Evolutionary conservation across 2,888 invertebrate species (phyloP).

Genomic region (Germaria angustata): DNA sequence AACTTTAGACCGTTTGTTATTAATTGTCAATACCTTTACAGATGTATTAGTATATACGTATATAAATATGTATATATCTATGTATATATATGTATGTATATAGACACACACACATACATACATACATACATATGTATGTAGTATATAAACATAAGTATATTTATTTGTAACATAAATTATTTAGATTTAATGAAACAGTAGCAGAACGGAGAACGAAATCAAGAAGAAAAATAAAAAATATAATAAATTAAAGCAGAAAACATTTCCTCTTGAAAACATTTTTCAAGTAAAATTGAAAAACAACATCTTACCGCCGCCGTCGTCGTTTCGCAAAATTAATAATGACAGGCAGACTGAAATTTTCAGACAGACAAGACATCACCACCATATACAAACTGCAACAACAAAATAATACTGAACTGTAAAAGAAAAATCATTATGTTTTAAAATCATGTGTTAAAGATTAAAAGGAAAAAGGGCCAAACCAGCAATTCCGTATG

Average conservation of each 20-base stretch:
- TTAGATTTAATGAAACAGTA: constrained; percentile 33
- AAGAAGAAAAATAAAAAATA: constrained; percentile 14
- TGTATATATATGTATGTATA: neutral
- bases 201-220: constrained; percentile 23
- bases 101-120: neutral
- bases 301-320: constrained; percentile 61
- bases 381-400: constrained; percentile 14
- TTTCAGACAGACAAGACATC: constrained; percentile 60
- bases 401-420: constrained; percentile 12
- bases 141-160: neutral
- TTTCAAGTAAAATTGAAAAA: constrained; percentile 51
- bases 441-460: constrained; percentile 64
- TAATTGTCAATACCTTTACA: too few relatives aligned
- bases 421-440: constrained; percentile 60
- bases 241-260: constrained; percentile 55
- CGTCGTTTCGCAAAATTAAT: constrained; percentile 68
- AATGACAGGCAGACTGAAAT: constrained; percentile 67
- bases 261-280: constrained; percentile 62
- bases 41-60: too few relatives aligned
- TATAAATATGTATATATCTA: too few relatives aligned
- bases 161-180: constrained; percentile 14
- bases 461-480: constrained; percentile 62
- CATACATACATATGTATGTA: neutral
- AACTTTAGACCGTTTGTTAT: too few relatives aligned
- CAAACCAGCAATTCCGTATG: constrained; percentile 43